Base-by-base conservation (phyloP, 2,888 invertebrate species). In the Dynastes grantii region DNA sequence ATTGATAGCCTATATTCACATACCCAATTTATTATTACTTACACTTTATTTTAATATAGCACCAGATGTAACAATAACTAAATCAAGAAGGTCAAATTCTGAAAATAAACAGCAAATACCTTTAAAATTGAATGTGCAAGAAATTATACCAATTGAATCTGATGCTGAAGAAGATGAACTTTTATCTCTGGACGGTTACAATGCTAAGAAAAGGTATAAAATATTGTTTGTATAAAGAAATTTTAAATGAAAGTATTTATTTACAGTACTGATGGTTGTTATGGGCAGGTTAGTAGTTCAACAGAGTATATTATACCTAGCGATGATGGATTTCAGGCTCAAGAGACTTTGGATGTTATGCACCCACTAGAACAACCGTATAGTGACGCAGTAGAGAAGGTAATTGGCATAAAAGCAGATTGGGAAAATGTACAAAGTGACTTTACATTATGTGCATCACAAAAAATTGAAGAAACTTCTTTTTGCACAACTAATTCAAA, bases 341-440 rank as follows among this genome's bases (percentile, higher is more conserved):
- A 84, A 37, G 81, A 83, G 11, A 84, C 82, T 77, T 84, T 85
- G 32, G 86, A 87, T 78, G 85, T 85, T 2, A 87, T 88, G 86
- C 88, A 87, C 49, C 85, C 86, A 68, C 78, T 89, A 22, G 88
- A 88, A 79, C 87, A 88, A 65, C 87, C 88, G 1, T 88, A 88
- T 80, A 87, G 88, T 81, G 89, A 89, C 83, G 86, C 87, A 6
- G 88, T 89, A 29, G 89, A 89, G 84, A 88, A 87, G 85, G 89
- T 89, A 85, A 80, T 77, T 76, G 67, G 27, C 45, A 22, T 22
- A 58, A 5, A 22, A 45, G 0, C 11, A 45, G 45, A 11, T 45
- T 11, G 11, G 45, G 1, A 8, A 11, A 11, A 2, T 45, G 45
- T 11, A 45, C 45, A 8, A 37, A 37, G 32, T 37, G 32, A 4